These are phyloP conservation scores for Labia minor DNA, from an alignment of 2,888 invertebrate species.

Conservation along the genomic window DNA sequence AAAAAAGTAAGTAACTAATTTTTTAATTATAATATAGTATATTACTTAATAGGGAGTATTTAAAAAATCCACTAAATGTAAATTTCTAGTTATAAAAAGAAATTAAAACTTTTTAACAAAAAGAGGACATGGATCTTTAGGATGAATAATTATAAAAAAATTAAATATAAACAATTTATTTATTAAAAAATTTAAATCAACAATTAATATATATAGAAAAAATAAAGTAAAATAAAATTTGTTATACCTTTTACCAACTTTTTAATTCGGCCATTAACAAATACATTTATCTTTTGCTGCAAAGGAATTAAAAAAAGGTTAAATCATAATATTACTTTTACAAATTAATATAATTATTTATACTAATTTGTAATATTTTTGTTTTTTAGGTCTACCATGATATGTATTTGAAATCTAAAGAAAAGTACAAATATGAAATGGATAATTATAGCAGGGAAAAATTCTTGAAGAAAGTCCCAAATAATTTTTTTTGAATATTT, in stretches of 20 bases:
- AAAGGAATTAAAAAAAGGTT: slow-evolving; percentile 5
- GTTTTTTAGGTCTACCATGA: slow-evolving; percentile 58
- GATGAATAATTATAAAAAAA: too few relatives aligned
- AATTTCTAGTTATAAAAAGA: slow-evolving; percentile 14
- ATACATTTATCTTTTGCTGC: not conserved
- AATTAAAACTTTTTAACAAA: not conserved
- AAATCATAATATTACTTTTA: slow-evolving; percentile 13
- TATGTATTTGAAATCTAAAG: slow-evolving; percentile 61
- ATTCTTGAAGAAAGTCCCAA: not conserved
- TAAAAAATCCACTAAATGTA: not conserved
- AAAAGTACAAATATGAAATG: slow-evolving; percentile 44
- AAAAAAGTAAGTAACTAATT: slow-evolving; percentile 48
- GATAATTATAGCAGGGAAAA: slow-evolving; percentile 3
- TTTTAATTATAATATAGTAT: too few relatives aligned
- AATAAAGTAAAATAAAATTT: not conserved
- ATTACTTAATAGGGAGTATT: too few relatives aligned
- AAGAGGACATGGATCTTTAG: not conserved
- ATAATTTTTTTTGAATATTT: too few relatives aligned
- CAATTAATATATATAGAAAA: not conserved
- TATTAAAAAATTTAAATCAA: not conserved
- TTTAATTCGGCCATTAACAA: not conserved
- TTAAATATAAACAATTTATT: not conserved
- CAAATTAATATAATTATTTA: slow-evolving; percentile 15
- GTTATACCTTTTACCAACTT: slow-evolving; percentile 14
- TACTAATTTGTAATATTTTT: slow-evolving; percentile 21